phyloP scores from a whole-genome alignment of 2,888 invertebrate species.

The Drosophila neotestacea region DNA sequence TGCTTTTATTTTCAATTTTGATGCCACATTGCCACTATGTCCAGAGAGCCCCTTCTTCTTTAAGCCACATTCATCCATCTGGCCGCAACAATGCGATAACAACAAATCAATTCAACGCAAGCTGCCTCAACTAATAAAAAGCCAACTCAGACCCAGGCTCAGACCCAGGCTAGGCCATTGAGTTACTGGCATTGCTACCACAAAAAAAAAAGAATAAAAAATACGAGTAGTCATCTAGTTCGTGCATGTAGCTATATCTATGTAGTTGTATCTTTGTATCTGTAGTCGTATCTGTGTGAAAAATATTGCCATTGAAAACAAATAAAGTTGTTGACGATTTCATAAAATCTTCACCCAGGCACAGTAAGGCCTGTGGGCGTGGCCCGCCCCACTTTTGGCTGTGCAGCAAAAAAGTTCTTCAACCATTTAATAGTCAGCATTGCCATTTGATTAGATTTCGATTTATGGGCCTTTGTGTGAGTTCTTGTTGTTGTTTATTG shows the following conservation, averaged over 20 bases:
- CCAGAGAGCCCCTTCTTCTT: constrained; percentile 15
- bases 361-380: constrained; percentile 4
- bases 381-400: not conserved
- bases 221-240: constrained; percentile 57
- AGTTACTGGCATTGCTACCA: constrained; percentile 8
- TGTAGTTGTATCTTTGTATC: not conserved
- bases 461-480: constrained; percentile 46
- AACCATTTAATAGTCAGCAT: constrained; percentile 67
- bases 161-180: constrained; percentile 15
- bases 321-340: constrained; percentile 80
- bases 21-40: constrained; percentile 47
- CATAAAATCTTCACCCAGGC: constrained; percentile 62
- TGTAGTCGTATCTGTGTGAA: constrained; percentile 37
- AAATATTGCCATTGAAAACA: constrained; percentile 81
- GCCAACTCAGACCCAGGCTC: constrained; percentile 18
- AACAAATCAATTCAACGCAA: constrained; percentile 80
- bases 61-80: constrained; percentile 55
- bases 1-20: constrained; percentile 81
- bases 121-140: constrained; percentile 80
- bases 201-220: constrained; percentile 2
- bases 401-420: constrained; percentile 42
- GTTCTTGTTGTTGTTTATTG: constrained; percentile 8
- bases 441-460: constrained; percentile 73
- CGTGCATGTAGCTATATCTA: constrained; percentile 44
- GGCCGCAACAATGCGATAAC: constrained; percentile 78